Base-by-base conservation (phyloP, 1,140 invertebrate species). In the Drosophila murphyi region DNA sequence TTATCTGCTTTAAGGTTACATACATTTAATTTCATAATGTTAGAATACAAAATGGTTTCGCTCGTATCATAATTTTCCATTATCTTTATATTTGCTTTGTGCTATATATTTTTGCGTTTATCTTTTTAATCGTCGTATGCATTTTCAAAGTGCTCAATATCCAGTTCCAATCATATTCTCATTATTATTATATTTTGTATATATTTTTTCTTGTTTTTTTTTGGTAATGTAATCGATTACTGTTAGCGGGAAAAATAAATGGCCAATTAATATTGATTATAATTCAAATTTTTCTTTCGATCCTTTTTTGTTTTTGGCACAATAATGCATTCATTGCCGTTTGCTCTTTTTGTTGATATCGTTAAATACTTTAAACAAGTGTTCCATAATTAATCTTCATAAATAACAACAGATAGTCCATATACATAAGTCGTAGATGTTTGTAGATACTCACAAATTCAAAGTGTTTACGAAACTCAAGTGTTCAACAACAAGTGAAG, bases 401-500 rank as follows among this genome's bases (percentile, higher is more conserved):
- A 86, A 86, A 86, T 75, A 81, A 86, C 69, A 72, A 67, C 70
- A 52, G 28, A 56, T n/a, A 34, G 57, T 48, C 43, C 31, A 78
- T 70, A 72, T 61, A 75, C 56, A 73, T 74, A 78, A 51, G 45
- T 50, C 5, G 20, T 34, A 50, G 34, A 45, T 64, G 12, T 60
- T 79, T 80, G 55, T 41, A 57, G 7, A 59, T 57, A 32, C 39
- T 67, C 62, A 43, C 47, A 67, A 57, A 57, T 29, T 59, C 35
- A 59, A 65, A 65, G 31, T 67, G 37, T 57, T 72, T 65, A 59
- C 54, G 54, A 72, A 72, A 72, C 47, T 56, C 47, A 64, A 55
- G 85, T 89, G 80, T 83, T 83, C 80, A 74, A 89, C 70, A 88
- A 88, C 83, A 80, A 89, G 83, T 88, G 83, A 89, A 87, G 83